Conservation (phyloP, 2,888 invertebrate species). For the Crioceris asparagi region DNA sequence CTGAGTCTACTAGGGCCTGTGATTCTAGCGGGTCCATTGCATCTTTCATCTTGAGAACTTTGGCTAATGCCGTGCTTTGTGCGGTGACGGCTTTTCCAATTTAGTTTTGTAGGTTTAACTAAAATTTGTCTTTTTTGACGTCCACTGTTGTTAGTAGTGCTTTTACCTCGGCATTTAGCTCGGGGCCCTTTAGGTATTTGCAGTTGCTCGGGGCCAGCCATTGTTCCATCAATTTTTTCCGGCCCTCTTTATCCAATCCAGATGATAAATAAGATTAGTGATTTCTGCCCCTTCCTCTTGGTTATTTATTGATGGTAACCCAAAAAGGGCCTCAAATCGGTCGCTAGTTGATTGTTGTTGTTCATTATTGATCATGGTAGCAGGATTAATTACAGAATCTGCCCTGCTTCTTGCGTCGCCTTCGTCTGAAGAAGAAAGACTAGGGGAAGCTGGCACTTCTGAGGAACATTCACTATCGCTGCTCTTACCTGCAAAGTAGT, state of each 20-base stretch:
- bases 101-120: constrained; percentile 1
- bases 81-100: constrained; percentile 6
- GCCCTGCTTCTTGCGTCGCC: not conserved
- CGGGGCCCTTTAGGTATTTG: constrained; percentile 2
- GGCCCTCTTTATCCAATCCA: not conserved
- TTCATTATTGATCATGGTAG: not conserved
- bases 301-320: not conserved
- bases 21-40: not conserved
- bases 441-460: not conserved
- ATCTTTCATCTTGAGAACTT: not conserved
- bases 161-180: constrained; percentile 7
- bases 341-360: not conserved
- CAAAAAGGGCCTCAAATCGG: not conserved
- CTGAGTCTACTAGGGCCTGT: not conserved
- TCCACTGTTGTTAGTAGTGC: not conserved
- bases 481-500: too few relatives aligned
- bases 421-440: not conserved
- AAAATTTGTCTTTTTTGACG: constrained; percentile 4
- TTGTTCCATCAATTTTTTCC: not conserved
- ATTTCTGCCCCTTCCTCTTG: not conserved
- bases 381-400: not conserved
- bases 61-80: not conserved
- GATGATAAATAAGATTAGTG: not conserved
- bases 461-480: not conserved
- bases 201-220: constrained; percentile 3